These are phyloP conservation scores for Euproctis similis DNA, from an alignment of 2,888 invertebrate genomes.

Conservation along the genomic window DNA sequence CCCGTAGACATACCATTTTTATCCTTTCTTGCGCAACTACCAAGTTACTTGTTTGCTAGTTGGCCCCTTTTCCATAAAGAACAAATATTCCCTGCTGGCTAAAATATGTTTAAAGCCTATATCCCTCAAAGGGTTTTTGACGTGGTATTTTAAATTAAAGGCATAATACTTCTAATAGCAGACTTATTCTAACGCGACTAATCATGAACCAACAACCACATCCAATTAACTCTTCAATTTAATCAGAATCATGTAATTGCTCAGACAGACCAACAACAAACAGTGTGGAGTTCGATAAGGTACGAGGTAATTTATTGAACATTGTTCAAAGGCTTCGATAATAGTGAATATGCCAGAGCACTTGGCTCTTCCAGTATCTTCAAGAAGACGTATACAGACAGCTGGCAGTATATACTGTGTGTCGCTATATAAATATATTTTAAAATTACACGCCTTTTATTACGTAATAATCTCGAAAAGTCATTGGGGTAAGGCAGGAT, in stretches of 20 bases:
- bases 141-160: no score
- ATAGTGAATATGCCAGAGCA: constrained; percentile 28
- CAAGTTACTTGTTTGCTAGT: no score
- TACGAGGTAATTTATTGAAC: constrained; percentile 37
- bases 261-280: constrained; percentile 17
- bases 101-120: no score
- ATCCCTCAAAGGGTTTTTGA: no score
- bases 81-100: no score
- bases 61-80: no score
- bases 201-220: constrained; percentile 3
- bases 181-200: not conserved
- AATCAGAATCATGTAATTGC: constrained; percentile 23
- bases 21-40: no score
- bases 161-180: not conserved
- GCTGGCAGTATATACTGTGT: constrained; percentile 11
- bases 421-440: no score
- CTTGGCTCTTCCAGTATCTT: constrained; percentile 27
- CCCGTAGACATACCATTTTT: no score
- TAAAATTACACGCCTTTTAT: no score
- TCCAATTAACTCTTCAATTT: constrained; percentile 27
- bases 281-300: constrained; percentile 21
- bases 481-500: no score
- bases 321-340: constrained; percentile 36
- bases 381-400: constrained; percentile 35
- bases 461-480: no score